These are phyloP conservation scores for Drosophila kanekoi DNA, from an alignment of 2,888 invertebrate species.

Conservation along the genomic window DNA sequence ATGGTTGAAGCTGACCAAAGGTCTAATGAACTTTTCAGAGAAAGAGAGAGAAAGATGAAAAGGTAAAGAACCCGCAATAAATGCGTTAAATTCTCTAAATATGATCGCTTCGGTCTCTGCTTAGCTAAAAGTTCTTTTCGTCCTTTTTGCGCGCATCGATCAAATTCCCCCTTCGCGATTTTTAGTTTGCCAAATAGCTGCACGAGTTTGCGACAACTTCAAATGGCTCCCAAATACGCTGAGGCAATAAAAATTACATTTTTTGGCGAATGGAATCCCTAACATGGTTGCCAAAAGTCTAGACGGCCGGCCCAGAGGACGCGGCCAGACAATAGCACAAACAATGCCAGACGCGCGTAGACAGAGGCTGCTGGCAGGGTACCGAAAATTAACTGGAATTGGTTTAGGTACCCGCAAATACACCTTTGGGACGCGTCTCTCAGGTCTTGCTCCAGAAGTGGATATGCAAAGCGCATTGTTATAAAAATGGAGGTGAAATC, in stretches of 20 bases:
- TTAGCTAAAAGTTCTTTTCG: background rate
- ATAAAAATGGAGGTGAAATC: conserved; percentile 35
- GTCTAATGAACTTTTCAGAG: conserved; percentile 34
- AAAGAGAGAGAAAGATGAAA: background rate
- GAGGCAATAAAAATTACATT: conserved; percentile 67
- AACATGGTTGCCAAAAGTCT: conserved; percentile 75
- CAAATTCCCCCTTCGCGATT: background rate
- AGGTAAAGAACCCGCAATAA: background rate
- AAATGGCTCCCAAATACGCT: conserved; percentile 46
- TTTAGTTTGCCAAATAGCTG: conserved; percentile 49
- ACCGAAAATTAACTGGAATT: conserved; percentile 15
- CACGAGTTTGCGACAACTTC: conserved; percentile 41
- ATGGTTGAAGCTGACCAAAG: conserved; percentile 18
- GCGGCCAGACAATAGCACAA: conserved; percentile 21
- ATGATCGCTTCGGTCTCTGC: conserved; percentile 1
- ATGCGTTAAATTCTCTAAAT: conserved; percentile 7
- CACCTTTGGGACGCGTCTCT: conserved; percentile 37
- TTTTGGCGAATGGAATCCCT: conserved; percentile 50
- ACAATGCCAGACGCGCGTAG: conserved; percentile 46
- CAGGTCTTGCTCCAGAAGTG: background rate
- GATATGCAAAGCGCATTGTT: conserved; percentile 54
- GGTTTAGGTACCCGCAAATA: conserved; percentile 32
- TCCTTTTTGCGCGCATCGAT: background rate
- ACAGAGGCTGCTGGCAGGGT: background rate
- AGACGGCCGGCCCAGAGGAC: conserved; percentile 52